These are phyloP conservation scores for Crypturellus undulatus DNA, from an alignment of 2,113 vertebrate genomes.

Conservation along the genomic window DNA sequence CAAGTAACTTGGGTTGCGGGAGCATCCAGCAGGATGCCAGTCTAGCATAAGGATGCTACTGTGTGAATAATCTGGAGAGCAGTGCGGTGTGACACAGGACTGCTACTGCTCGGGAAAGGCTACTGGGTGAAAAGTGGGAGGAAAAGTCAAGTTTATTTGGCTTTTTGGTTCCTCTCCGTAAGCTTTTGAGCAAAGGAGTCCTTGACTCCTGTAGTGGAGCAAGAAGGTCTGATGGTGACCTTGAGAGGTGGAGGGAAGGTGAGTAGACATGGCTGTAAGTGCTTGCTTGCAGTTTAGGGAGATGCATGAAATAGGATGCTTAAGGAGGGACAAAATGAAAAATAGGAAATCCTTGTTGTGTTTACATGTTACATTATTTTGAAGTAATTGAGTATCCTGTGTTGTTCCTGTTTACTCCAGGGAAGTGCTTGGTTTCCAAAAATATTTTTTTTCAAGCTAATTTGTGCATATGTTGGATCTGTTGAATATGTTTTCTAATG, in stretches of 20 bases:
- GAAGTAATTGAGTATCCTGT: slow-evolving; percentile 2
- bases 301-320: neutral
- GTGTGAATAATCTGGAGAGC: neutral
- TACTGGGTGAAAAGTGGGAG: neutral
- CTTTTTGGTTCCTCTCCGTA: neutral
- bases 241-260: neutral
- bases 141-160: neutral
- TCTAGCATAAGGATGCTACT: rapidly evolving
- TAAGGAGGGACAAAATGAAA: neutral
- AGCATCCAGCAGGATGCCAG: neutral
- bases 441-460: neutral
- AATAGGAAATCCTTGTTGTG: neutral
- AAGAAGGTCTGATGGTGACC: neutral
- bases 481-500: neutral
- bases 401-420: neutral
- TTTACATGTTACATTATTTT: slow-evolving; percentile 33
- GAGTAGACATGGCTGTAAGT: slow-evolving; percentile 41
- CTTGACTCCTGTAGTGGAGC: slow-evolving; percentile 6
- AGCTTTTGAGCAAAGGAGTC: neutral
- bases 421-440: neutral
- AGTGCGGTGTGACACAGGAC: neutral
- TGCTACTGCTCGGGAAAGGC: neutral
- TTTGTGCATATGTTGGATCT: neutral
- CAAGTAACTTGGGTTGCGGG: neutral
- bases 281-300: slow-evolving; percentile 28